Base-by-base conservation (phyloP, 2,888 invertebrate genomes). In the Lasioglossum villosulum region DNA sequence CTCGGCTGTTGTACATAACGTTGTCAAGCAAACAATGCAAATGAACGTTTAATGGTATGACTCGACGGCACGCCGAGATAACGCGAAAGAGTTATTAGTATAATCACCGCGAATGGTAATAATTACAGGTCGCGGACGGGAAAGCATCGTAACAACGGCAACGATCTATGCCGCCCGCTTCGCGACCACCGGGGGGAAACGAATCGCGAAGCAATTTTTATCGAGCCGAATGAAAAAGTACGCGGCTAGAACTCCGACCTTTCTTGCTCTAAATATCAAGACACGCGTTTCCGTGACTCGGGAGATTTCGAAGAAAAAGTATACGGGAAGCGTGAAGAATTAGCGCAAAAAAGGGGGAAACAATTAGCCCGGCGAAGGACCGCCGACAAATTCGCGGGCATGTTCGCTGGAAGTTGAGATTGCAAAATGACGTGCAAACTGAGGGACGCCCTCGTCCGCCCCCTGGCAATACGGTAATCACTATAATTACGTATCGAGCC, bases 401-500 rank as follows among this genome's bases (percentile, higher is more conserved):
- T 93, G 93, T 93, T 93, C 92, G 86, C 88, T 90, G 91, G 91
- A 93, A 94, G 94, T 93, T 93, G 93, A 94, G 94, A 95, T 95
- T 94, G 93, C 93, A 93, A 95, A 94, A 95, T 94, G 95, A 95
- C 94, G 95, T 95, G 95, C 94, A 95, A 95, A 95, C 94, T 94
- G 93, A 93, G 94, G 92, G 95, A 94, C 95, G 95, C 94, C 95
- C 94, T 94, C 94, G 94, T 94, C 94, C 95, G 94, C 94, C 95
- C 94, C 93, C 91, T 94, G 95, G 95, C 95, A 95, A 94, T 95
- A 93, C 94, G 94, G 93, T 94, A 95, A 95, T 95, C 94, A 95
- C 95, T 95, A 95, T 95, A 95, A 95, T 95, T 95, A 95, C 94
- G 94, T 93, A 94, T 95, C 94, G 94, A 94, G 95, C 94, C 95